Percentiles rank a stretch among this genome's conserved stretches.
Evolutionary conservation across 2,888 invertebrate genomes (phyloP).

Genomic region (Polylopha cassiicola): DNA sequence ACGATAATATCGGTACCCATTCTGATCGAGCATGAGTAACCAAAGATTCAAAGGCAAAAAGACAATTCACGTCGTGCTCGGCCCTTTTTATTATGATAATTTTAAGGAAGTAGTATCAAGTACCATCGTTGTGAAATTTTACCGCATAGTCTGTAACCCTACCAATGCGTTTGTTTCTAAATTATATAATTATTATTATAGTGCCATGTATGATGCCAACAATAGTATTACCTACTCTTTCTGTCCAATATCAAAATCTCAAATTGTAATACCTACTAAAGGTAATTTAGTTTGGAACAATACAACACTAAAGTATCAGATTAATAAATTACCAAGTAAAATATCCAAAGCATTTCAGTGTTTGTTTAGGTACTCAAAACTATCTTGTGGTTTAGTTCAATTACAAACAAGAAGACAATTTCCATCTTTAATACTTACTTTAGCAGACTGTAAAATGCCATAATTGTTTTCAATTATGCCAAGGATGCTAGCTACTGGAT

Average conservation of each 20-base stretch:
- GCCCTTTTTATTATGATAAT: constrained; percentile 55
- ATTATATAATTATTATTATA: too few relatives aligned
- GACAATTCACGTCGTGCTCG: constrained; percentile 36
- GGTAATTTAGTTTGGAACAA: too few relatives aligned
- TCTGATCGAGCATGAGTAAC: constrained; percentile 26
- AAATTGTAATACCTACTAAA: too few relatives aligned
- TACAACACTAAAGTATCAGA: too few relatives aligned
- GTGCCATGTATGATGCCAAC: too few relatives aligned
- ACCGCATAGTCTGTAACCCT: constrained; percentile 51
- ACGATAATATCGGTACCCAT: constrained; percentile 35
- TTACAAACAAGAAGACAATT: constrained; percentile 34
- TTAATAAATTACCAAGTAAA: not conserved
- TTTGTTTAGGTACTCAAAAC: constrained; percentile 30
- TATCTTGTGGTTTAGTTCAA: constrained; percentile 51
- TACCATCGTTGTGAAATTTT: constrained; percentile 42
- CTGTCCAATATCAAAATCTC: not conserved
- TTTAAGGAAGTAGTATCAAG: constrained; percentile 40
- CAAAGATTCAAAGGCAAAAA: constrained; percentile 32
- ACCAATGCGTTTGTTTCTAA: constrained; percentile 8
- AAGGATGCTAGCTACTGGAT: too few relatives aligned
- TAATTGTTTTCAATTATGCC: constrained; percentile 28
- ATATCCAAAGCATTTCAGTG: constrained; percentile 22
- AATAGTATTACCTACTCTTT: not conserved
- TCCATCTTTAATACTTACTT: constrained; percentile 20
- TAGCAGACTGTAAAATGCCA: constrained; percentile 14